Evolutionary conservation across 2,113 vertebrate species (phyloP).

Genomic region (Pao palembangensis): DNA sequence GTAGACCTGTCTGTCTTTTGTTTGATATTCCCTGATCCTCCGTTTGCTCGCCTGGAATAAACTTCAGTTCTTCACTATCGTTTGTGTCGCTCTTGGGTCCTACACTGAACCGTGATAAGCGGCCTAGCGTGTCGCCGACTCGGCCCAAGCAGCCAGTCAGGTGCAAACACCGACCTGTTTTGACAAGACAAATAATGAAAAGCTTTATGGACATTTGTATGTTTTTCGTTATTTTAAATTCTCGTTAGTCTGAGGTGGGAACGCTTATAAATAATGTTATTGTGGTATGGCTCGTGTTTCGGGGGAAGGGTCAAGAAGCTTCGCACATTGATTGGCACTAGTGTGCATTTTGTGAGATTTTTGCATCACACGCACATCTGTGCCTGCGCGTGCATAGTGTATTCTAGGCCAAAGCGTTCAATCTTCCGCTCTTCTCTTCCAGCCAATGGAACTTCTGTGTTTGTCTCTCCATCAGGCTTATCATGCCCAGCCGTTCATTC

Average conservation of each 20-base stretch:
- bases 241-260: constrained; percentile 23
- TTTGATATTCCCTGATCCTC: no score
- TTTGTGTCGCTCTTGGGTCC: no score
- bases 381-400: constrained; percentile 51
- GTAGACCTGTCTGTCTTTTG: no score
- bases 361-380: constrained; percentile 45
- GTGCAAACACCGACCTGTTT: no score
- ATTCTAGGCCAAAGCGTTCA: constrained; percentile 41
- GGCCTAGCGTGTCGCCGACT: no score
- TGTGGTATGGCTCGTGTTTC: constrained; percentile 37
- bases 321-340: constrained; percentile 46
- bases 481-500: constrained; percentile 60
- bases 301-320: constrained; percentile 43
- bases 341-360: constrained; percentile 3
- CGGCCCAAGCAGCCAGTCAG: no score
- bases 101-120: no score
- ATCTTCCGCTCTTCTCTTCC: constrained; percentile 26
- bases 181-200: no score
- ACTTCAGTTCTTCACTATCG: no score
- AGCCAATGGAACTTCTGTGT: constrained; percentile 34
- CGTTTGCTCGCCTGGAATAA: no score
- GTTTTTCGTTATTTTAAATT: no score
- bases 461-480: constrained; percentile 51
- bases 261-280: constrained; percentile 57
- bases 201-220: no score